Conservation (phyloP, 2,888 invertebrate species). For the Panorpa germanica region DNA sequence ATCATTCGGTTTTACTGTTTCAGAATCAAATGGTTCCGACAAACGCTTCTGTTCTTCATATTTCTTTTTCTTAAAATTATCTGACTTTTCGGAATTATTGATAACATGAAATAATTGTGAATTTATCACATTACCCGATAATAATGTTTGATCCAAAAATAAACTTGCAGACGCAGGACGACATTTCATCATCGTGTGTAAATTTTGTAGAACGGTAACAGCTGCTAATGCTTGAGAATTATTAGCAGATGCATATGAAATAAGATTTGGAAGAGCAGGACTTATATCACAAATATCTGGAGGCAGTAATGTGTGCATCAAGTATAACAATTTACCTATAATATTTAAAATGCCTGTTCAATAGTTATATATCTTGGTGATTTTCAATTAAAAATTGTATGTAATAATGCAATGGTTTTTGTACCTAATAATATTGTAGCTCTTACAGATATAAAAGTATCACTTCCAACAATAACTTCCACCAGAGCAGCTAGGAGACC, state of each 20-base stretch:
- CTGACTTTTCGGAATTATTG: no score
- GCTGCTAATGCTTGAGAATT: slow-evolving; percentile 68
- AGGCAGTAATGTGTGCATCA: slow-evolving; percentile 72
- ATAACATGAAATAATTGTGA: no score
- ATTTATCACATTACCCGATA: no score
- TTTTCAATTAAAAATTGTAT: slow-evolving; percentile 9
- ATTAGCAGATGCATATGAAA: slow-evolving; percentile 61
- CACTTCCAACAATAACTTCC: slow-evolving; percentile 79
- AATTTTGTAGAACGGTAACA: slow-evolving; percentile 56
- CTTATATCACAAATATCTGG: slow-evolving; percentile 69
- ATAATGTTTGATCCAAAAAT: slow-evolving; percentile 65
- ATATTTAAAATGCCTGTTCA: slow-evolving; percentile 8
- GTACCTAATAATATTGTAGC: slow-evolving; percentile 73
- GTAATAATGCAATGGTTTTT: slow-evolving; percentile 5
- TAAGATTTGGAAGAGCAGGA: slow-evolving; percentile 64
- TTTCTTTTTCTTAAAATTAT: no score
- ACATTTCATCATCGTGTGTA: slow-evolving; percentile 63
- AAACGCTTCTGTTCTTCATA: no score
- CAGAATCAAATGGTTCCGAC: no score
- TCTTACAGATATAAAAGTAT: slow-evolving; percentile 76
- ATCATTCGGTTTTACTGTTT: no score
- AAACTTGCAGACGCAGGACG: slow-evolving; percentile 67
- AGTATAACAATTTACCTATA: slow-evolving; percentile 62
- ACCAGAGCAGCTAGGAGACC: slow-evolving; percentile 77
- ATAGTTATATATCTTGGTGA: neutral